A percentile compares a stretch with the other conserved stretches of the same genome.
phyloP scores from a whole-genome alignment of 1,140 invertebrate genomes.

The Hirudo medicinalis region DNA sequence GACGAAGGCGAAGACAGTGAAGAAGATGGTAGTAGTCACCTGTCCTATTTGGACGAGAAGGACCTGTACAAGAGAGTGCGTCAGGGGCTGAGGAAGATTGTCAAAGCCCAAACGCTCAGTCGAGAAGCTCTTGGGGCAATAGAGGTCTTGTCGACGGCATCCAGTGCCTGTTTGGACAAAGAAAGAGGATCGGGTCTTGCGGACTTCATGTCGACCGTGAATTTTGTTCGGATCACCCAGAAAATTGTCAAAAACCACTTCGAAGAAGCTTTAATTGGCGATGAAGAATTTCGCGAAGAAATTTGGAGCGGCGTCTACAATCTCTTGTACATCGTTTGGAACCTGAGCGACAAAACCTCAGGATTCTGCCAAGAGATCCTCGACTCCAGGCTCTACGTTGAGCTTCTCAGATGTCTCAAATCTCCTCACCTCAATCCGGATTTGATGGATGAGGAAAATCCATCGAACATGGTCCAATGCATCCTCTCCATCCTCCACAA shows the following conservation, averaged over 20 bases:
- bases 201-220: background rate
- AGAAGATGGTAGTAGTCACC: slow-evolving; percentile 7
- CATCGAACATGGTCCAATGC: background rate
- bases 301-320: background rate
- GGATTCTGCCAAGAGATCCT: slow-evolving; percentile 2
- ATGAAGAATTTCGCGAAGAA: background rate
- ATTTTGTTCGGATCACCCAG: slow-evolving; percentile 11
- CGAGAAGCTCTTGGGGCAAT: background rate
- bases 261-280: background rate
- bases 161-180: background rate
- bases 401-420: background rate
- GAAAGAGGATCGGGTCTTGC: background rate
- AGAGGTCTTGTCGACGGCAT: background rate
- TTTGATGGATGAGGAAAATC: slow-evolving; percentile 10
- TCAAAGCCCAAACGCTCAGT: background rate
- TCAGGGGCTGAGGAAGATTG: background rate
- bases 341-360: slow-evolving; percentile 1
- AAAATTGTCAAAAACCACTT: background rate
- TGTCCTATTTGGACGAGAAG: background rate
- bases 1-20: background rate
- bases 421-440: background rate
- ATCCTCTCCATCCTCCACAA: background rate
- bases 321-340: slow-evolving; percentile 10
- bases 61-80: background rate
- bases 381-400: background rate